A percentile compares a stretch with the other conserved stretches of the same genome.
Evolutionary conservation across 2,113 vertebrate genomes (phyloP).

Genomic region (Daboia siamensis): DNA sequence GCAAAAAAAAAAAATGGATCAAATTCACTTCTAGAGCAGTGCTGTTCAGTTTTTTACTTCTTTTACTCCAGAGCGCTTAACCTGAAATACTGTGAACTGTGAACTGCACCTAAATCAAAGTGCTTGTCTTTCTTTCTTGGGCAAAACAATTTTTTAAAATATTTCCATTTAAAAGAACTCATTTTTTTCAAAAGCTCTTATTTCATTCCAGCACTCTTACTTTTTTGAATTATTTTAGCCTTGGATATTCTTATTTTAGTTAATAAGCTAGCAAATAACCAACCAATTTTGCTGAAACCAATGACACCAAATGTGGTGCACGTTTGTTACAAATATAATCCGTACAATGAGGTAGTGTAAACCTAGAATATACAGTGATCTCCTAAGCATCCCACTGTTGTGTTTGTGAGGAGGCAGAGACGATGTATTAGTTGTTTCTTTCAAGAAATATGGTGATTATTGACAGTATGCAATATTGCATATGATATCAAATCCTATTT

Average conservation of each 20-base stretch:
- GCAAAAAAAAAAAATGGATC: slow-evolving; percentile 42
- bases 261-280: slow-evolving; percentile 23
- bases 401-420: background rate
- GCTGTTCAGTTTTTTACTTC: slow-evolving; percentile 1
- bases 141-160: slow-evolving; percentile 31
- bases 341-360: background rate
- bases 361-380: background rate
- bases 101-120: slow-evolving; percentile 25
- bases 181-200: background rate
- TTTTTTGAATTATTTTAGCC: background rate
- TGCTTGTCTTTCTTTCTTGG: slow-evolving; percentile 30
- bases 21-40: slow-evolving; percentile 9
- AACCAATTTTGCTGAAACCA: background rate
- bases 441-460: background rate
- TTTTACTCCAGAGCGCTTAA: slow-evolving; percentile 29
- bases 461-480: background rate
- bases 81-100: slow-evolving; percentile 37
- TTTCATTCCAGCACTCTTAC: background rate
- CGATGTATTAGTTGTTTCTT: background rate
- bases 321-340: background rate
- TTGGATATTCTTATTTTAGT: background rate
- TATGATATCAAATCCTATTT: background rate
- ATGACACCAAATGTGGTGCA: background rate
- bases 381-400: background rate
- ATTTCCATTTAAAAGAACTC: slow-evolving; percentile 15